A percentile compares a stretch with the other conserved stretches of the same genome.
Evolutionary conservation across 2,113 vertebrate genomes (phyloP).

Genomic region (Naja naja): DNA sequence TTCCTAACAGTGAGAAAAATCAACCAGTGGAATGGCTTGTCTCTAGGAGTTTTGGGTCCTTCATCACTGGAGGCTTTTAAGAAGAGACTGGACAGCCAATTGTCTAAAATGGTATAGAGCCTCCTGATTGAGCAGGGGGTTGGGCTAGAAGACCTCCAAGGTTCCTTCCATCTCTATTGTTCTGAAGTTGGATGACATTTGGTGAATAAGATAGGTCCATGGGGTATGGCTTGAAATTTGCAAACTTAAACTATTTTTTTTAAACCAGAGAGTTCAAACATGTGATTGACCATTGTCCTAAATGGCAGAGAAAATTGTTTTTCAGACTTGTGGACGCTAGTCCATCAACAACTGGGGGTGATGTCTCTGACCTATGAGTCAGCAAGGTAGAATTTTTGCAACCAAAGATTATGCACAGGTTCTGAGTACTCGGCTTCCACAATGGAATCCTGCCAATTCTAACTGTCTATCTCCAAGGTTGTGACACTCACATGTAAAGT

Average conservation of each 20-base stretch:
- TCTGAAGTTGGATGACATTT: background rate
- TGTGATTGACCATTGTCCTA: background rate
- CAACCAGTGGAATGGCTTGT: background rate
- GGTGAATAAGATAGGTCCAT: background rate
- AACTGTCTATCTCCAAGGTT: background rate
- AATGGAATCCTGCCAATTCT: background rate
- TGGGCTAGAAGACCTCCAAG: background rate
- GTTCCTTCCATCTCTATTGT: background rate
- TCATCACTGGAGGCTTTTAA: background rate
- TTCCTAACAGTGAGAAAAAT: background rate
- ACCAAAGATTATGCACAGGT: background rate
- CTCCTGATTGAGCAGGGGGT: background rate
- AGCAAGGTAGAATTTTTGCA: conserved; percentile 31
- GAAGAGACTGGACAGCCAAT: background rate
- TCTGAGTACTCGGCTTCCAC: background rate
- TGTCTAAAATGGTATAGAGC: background rate
- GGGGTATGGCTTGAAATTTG: background rate
- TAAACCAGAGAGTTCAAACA: background rate
- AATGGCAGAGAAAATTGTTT: background rate
- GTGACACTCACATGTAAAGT: conserved; percentile 21
- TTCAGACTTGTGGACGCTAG: background rate
- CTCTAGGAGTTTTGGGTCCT: background rate
- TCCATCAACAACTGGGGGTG: background rate
- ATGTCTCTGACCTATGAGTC: conserved; percentile 22
- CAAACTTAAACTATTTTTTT: background rate